Percentiles rank a stretch among this genome's conserved stretches.
These are phyloP conservation scores for Diarsia brunnea DNA, from an alignment of 2,888 invertebrate genomes.

Conservation along the genomic window DNA sequence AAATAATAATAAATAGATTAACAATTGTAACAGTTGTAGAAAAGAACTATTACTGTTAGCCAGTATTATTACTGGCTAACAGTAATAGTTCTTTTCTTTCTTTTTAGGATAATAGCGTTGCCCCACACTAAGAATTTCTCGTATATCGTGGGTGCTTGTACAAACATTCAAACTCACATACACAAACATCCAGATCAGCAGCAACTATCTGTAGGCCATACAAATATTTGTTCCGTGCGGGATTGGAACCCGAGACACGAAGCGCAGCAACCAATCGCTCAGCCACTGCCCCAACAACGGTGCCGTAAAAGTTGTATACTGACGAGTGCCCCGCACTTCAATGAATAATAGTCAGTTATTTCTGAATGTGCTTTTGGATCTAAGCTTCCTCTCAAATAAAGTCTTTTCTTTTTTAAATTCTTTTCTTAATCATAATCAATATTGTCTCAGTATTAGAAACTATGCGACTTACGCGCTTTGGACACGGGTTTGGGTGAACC, in stretches of 20 bases:
- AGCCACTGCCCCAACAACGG: not conserved
- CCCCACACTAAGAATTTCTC: too few species aligned
- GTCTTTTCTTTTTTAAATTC: not conserved
- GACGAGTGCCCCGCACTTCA: not conserved
- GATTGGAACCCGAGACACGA: not conserved
- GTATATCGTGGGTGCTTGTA: too few species aligned
- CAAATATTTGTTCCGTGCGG: too few species aligned
- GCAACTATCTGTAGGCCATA: too few species aligned
- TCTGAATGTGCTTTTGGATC: not conserved
- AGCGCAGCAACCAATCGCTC: not conserved
- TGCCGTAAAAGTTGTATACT: not conserved
- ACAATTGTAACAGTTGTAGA: too few species aligned
- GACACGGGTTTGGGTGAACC: not conserved
- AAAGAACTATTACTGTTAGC: too few species aligned
- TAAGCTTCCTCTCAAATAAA: not conserved
- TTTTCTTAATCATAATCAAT: not conserved
- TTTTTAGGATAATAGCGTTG: too few species aligned
- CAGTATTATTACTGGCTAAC: too few species aligned
- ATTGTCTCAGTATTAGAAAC: not conserved
- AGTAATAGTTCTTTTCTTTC: too few species aligned
- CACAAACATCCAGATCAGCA: too few species aligned
- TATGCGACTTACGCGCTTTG: not conserved
- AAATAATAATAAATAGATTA: too few species aligned
- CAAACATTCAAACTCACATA: too few species aligned
- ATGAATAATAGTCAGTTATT: not conserved